Conservation (phyloP, 2,888 invertebrate species). For the Noctua janthe region DNA sequence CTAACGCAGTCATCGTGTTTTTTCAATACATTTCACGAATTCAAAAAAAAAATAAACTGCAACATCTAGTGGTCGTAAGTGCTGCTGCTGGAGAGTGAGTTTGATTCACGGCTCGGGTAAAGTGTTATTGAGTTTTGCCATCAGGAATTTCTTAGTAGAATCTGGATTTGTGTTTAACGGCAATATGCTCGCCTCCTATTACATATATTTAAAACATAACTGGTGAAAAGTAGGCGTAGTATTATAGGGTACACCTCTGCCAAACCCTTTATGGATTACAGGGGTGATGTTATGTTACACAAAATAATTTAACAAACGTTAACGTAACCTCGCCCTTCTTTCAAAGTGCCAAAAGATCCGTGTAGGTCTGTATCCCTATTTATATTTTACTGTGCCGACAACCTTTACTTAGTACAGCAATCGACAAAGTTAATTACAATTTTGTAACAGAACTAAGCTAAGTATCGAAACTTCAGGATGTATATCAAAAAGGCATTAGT, state of each 20-base stretch:
- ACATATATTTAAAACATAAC: not conserved
- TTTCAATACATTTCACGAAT: not conserved
- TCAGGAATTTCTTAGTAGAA: not conserved
- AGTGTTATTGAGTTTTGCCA: not conserved
- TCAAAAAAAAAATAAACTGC: not conserved
- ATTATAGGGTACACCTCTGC: not conserved
- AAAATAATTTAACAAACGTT: not conserved
- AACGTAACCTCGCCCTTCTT: not conserved
- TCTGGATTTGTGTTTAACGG: not conserved
- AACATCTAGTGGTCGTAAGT: not conserved
- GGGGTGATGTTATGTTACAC: not conserved
- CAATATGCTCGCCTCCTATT: not conserved
- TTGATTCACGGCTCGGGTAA: not conserved
- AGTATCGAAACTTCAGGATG: conserved; percentile 60
- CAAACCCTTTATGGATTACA: not conserved
- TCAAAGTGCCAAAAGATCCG: not conserved
- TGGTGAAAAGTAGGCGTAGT: not conserved
- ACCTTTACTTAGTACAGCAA: conserved; percentile 37
- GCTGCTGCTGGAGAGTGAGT: not conserved
- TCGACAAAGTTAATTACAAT: conserved; percentile 56
- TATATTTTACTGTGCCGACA: not conserved
- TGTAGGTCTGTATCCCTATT: not conserved
- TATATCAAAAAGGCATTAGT: conserved; percentile 63
- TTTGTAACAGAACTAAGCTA: conserved; percentile 53
- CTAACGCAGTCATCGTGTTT: not conserved